Percentiles rank a stretch among this genome's conserved stretches.
These are phyloP conservation scores for Parazoanthus atlanticus DNA, from an alignment of 92 coral and sea anemone genomes.

Conservation along the genomic window DNA sequence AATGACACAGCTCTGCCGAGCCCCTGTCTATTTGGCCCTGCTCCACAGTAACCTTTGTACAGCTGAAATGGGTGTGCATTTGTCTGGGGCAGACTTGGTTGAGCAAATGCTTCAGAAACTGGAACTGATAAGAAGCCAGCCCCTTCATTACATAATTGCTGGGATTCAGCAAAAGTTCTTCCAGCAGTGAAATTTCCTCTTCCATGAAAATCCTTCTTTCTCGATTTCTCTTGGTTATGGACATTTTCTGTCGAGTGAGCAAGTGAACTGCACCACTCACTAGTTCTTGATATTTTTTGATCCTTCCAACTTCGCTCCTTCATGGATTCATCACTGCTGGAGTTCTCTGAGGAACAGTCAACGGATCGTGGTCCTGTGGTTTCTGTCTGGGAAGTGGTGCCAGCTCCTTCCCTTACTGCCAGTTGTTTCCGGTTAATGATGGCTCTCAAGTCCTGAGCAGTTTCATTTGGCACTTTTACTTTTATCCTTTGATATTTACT, in stretches of 20 bases:
- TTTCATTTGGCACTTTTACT: not conserved
- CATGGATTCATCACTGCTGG: not conserved
- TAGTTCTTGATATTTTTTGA: not conserved
- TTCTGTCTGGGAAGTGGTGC: not conserved
- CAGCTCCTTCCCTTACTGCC: not conserved
- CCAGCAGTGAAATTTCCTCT: not conserved
- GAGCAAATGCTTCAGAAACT: not conserved
- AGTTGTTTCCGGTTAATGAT: not conserved
- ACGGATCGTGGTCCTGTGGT: not conserved
- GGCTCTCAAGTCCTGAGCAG: not conserved
- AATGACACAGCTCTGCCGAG: not conserved
- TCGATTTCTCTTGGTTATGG: not conserved
- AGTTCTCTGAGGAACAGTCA: not conserved
- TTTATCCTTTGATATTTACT: not conserved
- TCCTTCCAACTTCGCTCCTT: not conserved
- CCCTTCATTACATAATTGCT: not conserved
- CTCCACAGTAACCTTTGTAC: not conserved
- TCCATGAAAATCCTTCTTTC: not conserved
- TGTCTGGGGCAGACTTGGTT: not conserved
- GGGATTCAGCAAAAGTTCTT: not conserved
- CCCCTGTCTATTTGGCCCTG: not conserved
- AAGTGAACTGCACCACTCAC: conserved; percentile 14
- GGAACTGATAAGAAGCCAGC: not conserved
- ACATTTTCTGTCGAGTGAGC: not conserved
- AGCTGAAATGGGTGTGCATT: not conserved